Evolutionary conservation across 2,797 vertebrate genomes (phyloP), one percentile per base, ranked within the genome.

Genomic region (Microchirus variegatus): DNA sequence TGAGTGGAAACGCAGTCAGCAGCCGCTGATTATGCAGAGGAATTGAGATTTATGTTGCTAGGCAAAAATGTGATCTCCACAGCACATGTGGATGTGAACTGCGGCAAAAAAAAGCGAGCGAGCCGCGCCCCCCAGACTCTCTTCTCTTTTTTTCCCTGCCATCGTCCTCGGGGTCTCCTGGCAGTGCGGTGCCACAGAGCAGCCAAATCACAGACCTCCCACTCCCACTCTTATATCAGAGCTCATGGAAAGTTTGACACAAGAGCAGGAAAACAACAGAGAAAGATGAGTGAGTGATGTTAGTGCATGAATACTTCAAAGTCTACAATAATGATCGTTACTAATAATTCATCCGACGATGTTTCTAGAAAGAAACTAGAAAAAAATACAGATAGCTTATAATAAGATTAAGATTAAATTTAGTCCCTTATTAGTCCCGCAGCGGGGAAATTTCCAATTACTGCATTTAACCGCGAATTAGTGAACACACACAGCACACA

Each of bases 61-160:
- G 90, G 90, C 87, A 90, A 89, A 31, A 90, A 59, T 65, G 3
- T 70, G 76, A 79, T 80, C 77, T 81, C 59, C 59, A 61, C 51
- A 71, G 78, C 86, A 90, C 87, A 86, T 85, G 86, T 76, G 56
- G 82, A 78, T 72, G 78, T 71, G 75, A 90, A 91, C 87, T 92
- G 91, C 91, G 90, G 91, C 91, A 92, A 92, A 92, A 84, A 87
- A 80, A 31, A 31, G 1, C 5, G 31, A 31, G 85, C 54, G 88
- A 90, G 89, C 91, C 90, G 90, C 90, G 89, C 91, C 91, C 88
- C 89, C 91, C 77, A 88, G 82, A 88, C 87, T 83, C 85, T 12
- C 75, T 76, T 80, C 60, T 75, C 71, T 76, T 80, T 54, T 55
- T 45, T 55, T 55, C 38, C 41, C 70, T 85, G 85, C 90, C 84